Evolutionary conservation across 1,140 invertebrate species (phyloP), one percentile per base, ranked within the genome.

Genomic region (Yoshiicerus persimilis): DNA sequence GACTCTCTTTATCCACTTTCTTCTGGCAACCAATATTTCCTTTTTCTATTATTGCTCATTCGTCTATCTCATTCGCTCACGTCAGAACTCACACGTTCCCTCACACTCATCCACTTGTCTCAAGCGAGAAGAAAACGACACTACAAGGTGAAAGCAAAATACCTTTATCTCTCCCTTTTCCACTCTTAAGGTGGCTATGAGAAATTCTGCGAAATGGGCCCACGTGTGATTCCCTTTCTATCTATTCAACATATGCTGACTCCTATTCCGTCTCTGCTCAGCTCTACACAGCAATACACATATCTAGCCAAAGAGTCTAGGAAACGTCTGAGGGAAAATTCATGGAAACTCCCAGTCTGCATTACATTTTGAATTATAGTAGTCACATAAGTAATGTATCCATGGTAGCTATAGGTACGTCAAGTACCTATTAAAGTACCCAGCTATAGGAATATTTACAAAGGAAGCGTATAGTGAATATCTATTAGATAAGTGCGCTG

Each of bases 1-100:
- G 2, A 10, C 13, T 66, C 62, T 25, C 75, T 38, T 38, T 80
- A 80, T 80, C 32, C 75, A 80, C 75, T 34, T 9, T 38, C n/a
- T 2, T 25, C 75, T 80, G 75, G 27, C 30, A 80, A 80, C 75
- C 75, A 80, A 80, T 80, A 80, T 80, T 80, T 77, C 32, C 70
- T 77, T 77, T 77, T 77, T 80, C 75, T 80, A 80, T 38, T 80
- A 80, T 38, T 80, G 75, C 75, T 80, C 75, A 80, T 80, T 80
- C 34, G 34, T 80, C 75, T 80, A 80, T 36, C 34, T 80, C 75
- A n/a, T 80, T 80, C 75, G 32, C 75, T 80, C 32, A 80, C 30
- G 34, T 80, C 34, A 38, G 20, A 80, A 10, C 75, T 80, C 32
- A 38, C 32, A 16, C 32, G 11, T 80, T 80, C 75, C 30, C 75